A percentile compares a stretch with the other conserved stretches of the same genome.
Conservation (phyloP, 2,888 invertebrate genomes). For the Yponomeuta sedellus region DNA sequence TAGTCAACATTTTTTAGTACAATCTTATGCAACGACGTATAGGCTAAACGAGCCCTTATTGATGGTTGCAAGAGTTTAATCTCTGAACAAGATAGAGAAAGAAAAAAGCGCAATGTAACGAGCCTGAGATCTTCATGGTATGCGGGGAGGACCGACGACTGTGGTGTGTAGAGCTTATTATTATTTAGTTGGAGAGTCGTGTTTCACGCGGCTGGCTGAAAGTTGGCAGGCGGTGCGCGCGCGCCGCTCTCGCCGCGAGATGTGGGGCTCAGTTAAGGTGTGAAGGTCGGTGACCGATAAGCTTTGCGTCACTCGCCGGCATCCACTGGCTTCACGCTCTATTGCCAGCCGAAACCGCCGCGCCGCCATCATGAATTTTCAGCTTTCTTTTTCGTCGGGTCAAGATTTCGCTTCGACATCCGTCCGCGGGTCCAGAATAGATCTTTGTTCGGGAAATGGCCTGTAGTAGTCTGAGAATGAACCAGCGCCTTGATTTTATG, state of each 20-base stretch:
- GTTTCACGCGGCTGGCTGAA: conserved; percentile 2
- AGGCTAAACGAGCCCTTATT: too few species aligned
- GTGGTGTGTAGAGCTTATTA: too few species aligned
- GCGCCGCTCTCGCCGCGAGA: conserved; percentile 39
- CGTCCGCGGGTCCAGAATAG: background rate
- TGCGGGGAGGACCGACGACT: too few species aligned
- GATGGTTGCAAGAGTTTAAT: too few species aligned
- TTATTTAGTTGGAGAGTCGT: background rate
- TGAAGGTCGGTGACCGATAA: conserved; percentile 74
- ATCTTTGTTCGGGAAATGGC: background rate
- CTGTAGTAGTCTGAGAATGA: background rate
- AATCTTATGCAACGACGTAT: too few species aligned
- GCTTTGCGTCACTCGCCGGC: conserved; percentile 59
- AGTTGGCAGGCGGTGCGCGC: conserved; percentile 36
- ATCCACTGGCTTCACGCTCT: conserved; percentile 42
- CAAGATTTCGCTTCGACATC: background rate
- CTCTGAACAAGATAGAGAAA: too few species aligned
- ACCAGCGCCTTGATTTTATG: too few species aligned
- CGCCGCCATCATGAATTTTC: background rate
- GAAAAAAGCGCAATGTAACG: too few species aligned
- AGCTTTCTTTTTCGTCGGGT: conserved; percentile 3
- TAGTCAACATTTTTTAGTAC: too few species aligned
- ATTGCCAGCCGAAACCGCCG: conserved; percentile 3
- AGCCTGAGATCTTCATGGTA: too few species aligned
- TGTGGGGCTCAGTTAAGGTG: conserved; percentile 72